Base-by-base conservation (phyloP, 64 coral and sea anemone species). In the Stichodactyla mertensii region DNA sequence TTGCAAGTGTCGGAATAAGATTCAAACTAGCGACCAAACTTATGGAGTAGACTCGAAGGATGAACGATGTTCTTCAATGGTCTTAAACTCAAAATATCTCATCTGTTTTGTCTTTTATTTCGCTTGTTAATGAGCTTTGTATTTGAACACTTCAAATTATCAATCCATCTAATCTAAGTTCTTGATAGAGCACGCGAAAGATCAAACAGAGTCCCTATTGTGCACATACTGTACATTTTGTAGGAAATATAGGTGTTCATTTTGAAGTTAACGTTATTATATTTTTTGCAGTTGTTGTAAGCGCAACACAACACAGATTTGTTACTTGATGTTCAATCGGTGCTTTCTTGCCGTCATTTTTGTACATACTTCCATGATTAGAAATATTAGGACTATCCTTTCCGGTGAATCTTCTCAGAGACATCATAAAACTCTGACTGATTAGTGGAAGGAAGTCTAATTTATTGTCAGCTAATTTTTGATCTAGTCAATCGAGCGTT, bases 391-490 rank as follows among this genome's bases (percentile, higher is more conserved):
- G 69, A 31, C 69, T 7, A 24, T 70, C 66, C 16, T 70, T 70
- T 24, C 19, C 36, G 6, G 22, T 8, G 66, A 70, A 70, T 24
- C 7, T 20, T 70, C 22, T 70, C 66, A 24, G 24, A 74, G 69
- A 74, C 69, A 74, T 14, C 69, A n/a, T 23, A 74, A 31, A 74
- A 74, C 69, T 74, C 7, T 70, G 22, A 13, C 7, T 70, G 22
- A 13, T 74, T 23, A 74, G 23, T 27, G 69, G 11, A 54, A 81
- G 53, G 51, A 52, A 81, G 51, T 52, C 53, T 55, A 54, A 16
- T 81, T 81, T 81, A 81, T 81, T 81, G 36, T 81, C 78, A 53
- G 78, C 4, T 81, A 81, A 74, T 74, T 74, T 74, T 28, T 74
- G 69, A 26, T 31, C 24, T 6, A 74, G 69, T 74, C 69, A 74